Base-by-base conservation (phyloP, 2,113 vertebrate genomes). In the Polypterus senegalus region DNA sequence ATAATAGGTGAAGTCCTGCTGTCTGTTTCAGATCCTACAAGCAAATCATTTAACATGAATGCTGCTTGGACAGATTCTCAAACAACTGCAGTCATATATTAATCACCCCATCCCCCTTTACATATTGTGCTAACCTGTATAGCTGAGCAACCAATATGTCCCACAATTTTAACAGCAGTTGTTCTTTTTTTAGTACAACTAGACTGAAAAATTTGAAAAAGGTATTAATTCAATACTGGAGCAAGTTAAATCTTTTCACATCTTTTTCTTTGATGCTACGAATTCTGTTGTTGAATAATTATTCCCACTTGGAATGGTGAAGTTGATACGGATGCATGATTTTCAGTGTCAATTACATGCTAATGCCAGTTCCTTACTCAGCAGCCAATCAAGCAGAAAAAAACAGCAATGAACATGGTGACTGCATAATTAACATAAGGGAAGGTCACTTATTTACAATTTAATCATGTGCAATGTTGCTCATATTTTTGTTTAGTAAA, bases 1-100 rank as follows among this genome's bases (percentile, higher is more conserved):
- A 88, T 84, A 72, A 60, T 74, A 83, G 76, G 70, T 74, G 49
- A 6, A 51, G 9, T 9, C 9, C 49, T 9, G 6, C 49, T 45
- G 46, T 27, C 56, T 58, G 3, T 44, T 7, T 51, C 6, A 51
- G 49, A 5, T 44, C 56, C 44, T 61, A 47, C 9, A n/a, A 5
- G 27, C 9, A 62, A 52, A 47, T 27, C 54, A 57, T 56, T 53
- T 57, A 54, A 44, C 46, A 48, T 52, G 49, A 65, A 59, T 27
- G 11, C 62, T 61, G 49, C 9, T 62, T 57, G 54, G 60, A 54
- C 65, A 66, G 54, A 62, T 62, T 66, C 49, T 27, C 49, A 51
- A 9, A 51, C 6, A 6, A 53, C 49, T 47, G 49, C 65, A 53
- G 60, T 62, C 49, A 58, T 47, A 66, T 52, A 59, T 48, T 59